Conservation (phyloP, 92 coral and sea anemone genomes). For the Isaurus tuberculatus region DNA sequence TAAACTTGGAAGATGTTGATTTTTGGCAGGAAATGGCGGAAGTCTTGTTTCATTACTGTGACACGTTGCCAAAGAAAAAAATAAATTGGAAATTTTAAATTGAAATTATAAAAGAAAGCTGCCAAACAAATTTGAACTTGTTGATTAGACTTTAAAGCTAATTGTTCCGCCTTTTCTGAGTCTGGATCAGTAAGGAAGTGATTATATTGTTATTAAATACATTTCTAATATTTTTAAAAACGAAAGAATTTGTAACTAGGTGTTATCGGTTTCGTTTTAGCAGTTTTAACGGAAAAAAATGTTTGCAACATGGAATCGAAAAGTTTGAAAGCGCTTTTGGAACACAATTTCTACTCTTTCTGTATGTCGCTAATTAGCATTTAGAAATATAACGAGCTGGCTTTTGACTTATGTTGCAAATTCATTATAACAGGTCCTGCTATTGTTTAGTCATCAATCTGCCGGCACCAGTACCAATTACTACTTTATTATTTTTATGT, state of each 20-base stretch:
- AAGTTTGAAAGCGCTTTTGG: too few relatives aligned
- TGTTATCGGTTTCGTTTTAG: background rate
- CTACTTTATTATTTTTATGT: background rate
- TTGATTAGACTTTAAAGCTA: background rate
- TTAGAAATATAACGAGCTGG: background rate
- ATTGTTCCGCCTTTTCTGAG: background rate
- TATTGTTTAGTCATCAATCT: conserved; percentile 1
- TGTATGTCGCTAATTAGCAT: background rate
- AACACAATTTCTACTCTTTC: background rate
- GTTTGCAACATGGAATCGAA: too few relatives aligned
- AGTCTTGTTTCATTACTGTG: background rate
- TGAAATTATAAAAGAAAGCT: background rate
- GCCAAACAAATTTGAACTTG: background rate
- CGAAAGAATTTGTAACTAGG: background rate
- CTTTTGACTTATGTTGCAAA: conserved; percentile 1
- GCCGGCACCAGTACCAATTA: background rate
- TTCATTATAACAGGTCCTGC: background rate
- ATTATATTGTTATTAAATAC: conserved; percentile 3
- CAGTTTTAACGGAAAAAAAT: background rate
- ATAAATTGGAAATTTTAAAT: background rate
- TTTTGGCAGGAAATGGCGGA: conserved; percentile 18
- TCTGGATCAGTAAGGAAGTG: background rate
- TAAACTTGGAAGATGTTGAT: conserved; percentile 14
- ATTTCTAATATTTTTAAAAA: background rate
- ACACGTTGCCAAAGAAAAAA: background rate